Percentiles rank a stretch among this genome's conserved stretches.
phyloP scores from a whole-genome alignment of 2,113 vertebrate species.

The human (Homo sapiens) region DNA sequence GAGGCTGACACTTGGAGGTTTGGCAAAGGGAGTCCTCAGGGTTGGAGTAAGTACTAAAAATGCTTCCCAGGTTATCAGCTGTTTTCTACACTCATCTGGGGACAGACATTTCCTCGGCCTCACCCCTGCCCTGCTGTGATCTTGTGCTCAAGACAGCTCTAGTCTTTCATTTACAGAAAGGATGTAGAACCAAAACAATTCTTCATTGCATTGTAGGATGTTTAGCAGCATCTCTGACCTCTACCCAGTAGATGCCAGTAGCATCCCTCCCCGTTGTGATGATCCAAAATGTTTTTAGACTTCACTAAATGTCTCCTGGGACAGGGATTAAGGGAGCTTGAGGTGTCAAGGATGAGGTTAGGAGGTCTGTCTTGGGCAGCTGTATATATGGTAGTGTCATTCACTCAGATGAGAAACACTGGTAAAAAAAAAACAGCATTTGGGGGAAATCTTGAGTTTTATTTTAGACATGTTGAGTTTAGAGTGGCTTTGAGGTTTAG shows the following conservation, averaged over 20 bases:
- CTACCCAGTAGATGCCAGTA: neutral
- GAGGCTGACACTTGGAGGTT: neutral
- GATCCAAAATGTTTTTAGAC: neutral
- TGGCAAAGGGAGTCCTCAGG: neutral
- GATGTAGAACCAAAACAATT: neutral
- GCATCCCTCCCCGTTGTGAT: neutral
- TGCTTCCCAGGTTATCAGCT: neutral
- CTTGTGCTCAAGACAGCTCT: neutral
- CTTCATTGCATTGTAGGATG: neutral
- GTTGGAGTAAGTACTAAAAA: neutral
- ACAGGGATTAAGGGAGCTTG: neutral
- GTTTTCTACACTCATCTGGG: neutral
- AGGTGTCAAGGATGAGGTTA: neutral
- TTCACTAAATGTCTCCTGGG: neutral
- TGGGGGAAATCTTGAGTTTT: constrained; percentile 5
- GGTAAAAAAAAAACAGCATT: neutral
- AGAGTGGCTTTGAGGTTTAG: neutral
- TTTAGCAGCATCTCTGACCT: neutral
- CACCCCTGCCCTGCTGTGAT: neutral
- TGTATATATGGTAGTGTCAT: neutral
- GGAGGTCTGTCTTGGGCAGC: neutral
- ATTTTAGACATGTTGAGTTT: neutral
- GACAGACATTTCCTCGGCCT: neutral
- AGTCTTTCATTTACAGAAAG: neutral
- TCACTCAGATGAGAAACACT: neutral